These are phyloP conservation scores for Sminthurides bifidus DNA, from an alignment of 1,140 invertebrate species.

Conservation along the genomic window DNA sequence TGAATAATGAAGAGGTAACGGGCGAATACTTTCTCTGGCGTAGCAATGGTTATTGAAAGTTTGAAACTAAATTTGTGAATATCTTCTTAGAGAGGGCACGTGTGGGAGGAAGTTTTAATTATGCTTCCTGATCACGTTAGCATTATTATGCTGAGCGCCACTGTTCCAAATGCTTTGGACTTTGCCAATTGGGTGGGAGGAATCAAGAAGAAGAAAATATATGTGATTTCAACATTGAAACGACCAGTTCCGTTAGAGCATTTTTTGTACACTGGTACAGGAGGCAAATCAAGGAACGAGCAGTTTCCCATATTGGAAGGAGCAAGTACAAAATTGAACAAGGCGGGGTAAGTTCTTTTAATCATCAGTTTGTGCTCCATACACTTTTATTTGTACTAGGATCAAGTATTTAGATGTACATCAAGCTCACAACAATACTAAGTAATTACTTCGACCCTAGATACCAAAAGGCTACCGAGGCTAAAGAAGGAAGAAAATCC, in stretches of 20 bases:
- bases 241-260: conserved; percentile 92
- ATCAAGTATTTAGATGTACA: too few relatives aligned
- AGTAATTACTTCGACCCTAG: too few relatives aligned
- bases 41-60: conserved; percentile 4
- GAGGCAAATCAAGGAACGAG: conserved; percentile 67
- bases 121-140: conserved; percentile 85
- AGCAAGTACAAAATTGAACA: conserved; percentile 52
- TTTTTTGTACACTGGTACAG: conserved; percentile 77
- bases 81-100: conserved; percentile 68
- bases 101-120: conserved; percentile 99
- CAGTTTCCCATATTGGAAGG: conserved; percentile 72
- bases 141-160: conserved; percentile 95
- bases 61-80: neutral
- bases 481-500: conserved; percentile 51
- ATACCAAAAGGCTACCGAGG: conserved; percentile 51
- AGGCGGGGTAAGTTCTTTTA: conserved; percentile 47
- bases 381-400: too few relatives aligned
- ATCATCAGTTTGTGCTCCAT: too few relatives aligned
- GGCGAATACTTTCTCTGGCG: neutral
- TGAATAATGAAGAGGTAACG: conserved; percentile 83
- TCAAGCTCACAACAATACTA: too few relatives aligned
- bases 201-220: conserved; percentile 84
- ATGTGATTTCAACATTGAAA: conserved; percentile 85
- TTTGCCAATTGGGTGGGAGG: conserved; percentile 96
- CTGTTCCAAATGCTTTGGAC: conserved; percentile 91